These are phyloP conservation scores for Tenthredo amoena DNA, from an alignment of 2,888 invertebrate genomes.

Conservation along the genomic window DNA sequence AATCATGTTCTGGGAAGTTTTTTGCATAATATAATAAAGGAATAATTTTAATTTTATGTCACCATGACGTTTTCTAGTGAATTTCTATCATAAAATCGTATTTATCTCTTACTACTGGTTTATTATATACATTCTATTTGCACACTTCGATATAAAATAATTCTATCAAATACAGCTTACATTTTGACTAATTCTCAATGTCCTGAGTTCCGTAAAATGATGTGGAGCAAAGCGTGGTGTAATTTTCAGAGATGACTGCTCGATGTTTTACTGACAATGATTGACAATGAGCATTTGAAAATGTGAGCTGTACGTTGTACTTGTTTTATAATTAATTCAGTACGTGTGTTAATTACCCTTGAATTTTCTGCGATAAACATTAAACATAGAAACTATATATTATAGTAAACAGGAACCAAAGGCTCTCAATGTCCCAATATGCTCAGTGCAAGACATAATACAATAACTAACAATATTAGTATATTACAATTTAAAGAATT, in stretches of 20 bases:
- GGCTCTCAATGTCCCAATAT: slow-evolving; percentile 62
- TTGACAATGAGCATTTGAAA: background rate
- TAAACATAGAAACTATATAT: background rate
- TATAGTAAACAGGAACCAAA: slow-evolving; percentile 53
- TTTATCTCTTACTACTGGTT: background rate
- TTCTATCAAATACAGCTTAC: slow-evolving; percentile 23
- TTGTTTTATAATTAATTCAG: slow-evolving; percentile 12
- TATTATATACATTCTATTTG: background rate
- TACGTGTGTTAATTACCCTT: background rate
- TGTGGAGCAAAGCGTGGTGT: background rate
- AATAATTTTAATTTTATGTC: background rate
- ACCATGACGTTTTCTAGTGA: background rate
- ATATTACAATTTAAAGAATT: slow-evolving; percentile 44
- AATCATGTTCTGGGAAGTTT: background rate
- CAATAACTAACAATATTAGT: slow-evolving; percentile 62
- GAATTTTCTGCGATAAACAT: slow-evolving; percentile 28
- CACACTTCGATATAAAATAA: slow-evolving; percentile 2
- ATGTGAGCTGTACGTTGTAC: slow-evolving; percentile 37
- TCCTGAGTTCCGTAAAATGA: background rate
- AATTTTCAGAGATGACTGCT: background rate
- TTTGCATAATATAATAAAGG: background rate
- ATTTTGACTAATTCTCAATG: background rate
- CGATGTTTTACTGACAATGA: background rate
- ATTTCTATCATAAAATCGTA: background rate
- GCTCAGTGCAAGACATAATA: slow-evolving; percentile 64